phyloP scores from a whole-genome alignment of 2,797 vertebrate species.

The Brachyrhaphis roseni region DNA sequence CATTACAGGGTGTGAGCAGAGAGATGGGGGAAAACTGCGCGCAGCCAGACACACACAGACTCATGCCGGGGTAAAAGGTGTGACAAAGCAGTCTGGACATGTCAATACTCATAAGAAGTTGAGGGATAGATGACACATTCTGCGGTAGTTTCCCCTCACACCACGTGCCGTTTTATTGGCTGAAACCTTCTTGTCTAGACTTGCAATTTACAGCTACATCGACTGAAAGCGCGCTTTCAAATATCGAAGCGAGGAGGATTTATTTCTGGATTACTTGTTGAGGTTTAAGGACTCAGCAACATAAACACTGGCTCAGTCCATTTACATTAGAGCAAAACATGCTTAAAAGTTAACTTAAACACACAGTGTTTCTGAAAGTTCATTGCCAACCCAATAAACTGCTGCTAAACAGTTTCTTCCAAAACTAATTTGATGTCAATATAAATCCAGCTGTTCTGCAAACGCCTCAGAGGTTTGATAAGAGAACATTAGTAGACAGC shows the following conservation, averaged over 20 bases:
- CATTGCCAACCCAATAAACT: background rate
- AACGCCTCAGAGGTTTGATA: background rate
- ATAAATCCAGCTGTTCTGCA: background rate
- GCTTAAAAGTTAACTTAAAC: slow-evolving; percentile 10
- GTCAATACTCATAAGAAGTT: slow-evolving; percentile 41
- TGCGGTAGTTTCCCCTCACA: slow-evolving; percentile 13
- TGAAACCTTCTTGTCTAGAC: slow-evolving; percentile 6
- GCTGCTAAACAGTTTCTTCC: background rate
- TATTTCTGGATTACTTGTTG: background rate
- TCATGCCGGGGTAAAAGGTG: slow-evolving; percentile 6
- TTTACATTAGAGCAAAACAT: slow-evolving; percentile 1
- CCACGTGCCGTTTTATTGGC: background rate
- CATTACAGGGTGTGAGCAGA: slow-evolving; percentile 47
- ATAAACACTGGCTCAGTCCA: slow-evolving; percentile 10
- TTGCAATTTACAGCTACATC: slow-evolving; percentile 4
- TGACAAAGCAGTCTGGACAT: slow-evolving; percentile 41
- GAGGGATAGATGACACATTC: slow-evolving; percentile 14
- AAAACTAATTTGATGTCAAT: background rate
- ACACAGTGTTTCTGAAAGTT: slow-evolving; percentile 26
- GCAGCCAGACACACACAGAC: slow-evolving; percentile 7
- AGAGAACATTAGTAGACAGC: background rate
- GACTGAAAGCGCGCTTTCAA: slow-evolving; percentile 1
- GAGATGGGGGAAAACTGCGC: slow-evolving; percentile 17
- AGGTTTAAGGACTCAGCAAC: background rate
- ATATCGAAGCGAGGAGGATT: background rate